A percentile compares a stretch with the other conserved stretches of the same genome.
These are phyloP conservation scores for Caracal caracal DNA, from an alignment of 2,113 vertebrate species.

Conservation along the genomic window DNA sequence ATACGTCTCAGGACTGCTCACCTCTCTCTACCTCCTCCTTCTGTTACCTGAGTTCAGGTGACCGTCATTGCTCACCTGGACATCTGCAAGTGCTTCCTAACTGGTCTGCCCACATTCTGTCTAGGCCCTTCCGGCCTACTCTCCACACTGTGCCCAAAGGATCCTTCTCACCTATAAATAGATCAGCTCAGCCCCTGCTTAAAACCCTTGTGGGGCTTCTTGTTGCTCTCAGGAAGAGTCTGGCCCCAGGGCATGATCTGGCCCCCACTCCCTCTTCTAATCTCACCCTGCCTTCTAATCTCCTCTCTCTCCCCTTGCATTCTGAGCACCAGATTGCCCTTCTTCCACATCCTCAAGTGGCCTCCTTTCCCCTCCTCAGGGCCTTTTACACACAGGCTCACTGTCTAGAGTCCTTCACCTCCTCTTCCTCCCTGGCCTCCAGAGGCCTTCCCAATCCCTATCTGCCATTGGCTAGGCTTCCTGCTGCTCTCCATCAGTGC, in stretches of 20 bases:
- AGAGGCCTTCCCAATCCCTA: background rate
- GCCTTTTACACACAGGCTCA: background rate
- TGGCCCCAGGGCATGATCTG: background rate
- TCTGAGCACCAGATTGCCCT: background rate
- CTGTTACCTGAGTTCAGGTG: background rate
- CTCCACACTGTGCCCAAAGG: background rate
- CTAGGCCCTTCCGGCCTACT: background rate
- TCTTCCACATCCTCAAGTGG: background rate
- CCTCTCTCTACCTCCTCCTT: background rate
- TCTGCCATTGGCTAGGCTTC: background rate
- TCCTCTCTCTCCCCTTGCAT: background rate
- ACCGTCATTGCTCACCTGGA: background rate
- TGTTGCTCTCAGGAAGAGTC: background rate
- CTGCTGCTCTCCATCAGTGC: background rate
- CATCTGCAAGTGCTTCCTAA: background rate
- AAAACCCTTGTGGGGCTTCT: background rate
- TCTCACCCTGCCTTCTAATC: background rate
- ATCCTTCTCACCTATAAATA: background rate
- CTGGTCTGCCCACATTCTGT: background rate
- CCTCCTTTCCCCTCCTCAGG: background rate
- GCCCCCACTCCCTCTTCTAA: background rate
- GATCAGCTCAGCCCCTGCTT: background rate
- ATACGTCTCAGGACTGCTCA: background rate
- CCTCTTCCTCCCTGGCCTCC: background rate
- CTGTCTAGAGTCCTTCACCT: background rate